These are phyloP conservation scores for Spatulosminthurus flaviceps DNA, from an alignment of 2,888 invertebrate species.

Conservation along the genomic window DNA sequence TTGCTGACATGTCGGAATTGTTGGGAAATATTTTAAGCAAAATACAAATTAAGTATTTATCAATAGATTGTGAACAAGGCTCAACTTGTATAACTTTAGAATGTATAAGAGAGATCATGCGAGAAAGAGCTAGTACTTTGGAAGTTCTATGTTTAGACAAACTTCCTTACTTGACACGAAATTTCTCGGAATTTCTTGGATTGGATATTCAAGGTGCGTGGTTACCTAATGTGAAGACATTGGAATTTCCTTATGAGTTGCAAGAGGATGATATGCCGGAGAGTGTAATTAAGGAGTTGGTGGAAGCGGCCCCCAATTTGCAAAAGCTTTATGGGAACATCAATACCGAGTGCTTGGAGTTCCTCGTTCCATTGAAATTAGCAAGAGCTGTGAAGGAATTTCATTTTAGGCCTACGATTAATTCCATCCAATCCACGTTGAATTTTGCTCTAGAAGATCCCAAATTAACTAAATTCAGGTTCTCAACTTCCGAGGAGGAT, in stretches of 20 bases:
- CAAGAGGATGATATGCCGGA: slow-evolving; percentile 1
- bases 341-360: slow-evolving; percentile 10
- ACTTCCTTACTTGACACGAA: background rate
- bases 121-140: background rate
- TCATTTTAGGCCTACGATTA: background rate
- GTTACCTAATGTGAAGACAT: background rate
- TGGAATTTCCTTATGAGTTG: slow-evolving; percentile 10
- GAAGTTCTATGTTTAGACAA: background rate
- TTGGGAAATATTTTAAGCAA: background rate
- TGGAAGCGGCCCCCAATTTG: background rate
- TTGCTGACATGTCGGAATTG: background rate
- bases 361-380: background rate
- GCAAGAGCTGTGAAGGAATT: background rate
- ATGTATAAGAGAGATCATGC: background rate
- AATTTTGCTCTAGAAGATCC: background rate
- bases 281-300: slow-evolving; percentile 14
- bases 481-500: slow-evolving; percentile 1
- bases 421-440: background rate
- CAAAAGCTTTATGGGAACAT: background rate
- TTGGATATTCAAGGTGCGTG: background rate
- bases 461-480: background rate
- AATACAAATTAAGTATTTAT: background rate
- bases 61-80: background rate
- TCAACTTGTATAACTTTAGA: background rate
- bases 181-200: background rate